phyloP scores from a whole-genome alignment of 2,888 invertebrate species.

The Ganaspis brasiliensis region DNA sequence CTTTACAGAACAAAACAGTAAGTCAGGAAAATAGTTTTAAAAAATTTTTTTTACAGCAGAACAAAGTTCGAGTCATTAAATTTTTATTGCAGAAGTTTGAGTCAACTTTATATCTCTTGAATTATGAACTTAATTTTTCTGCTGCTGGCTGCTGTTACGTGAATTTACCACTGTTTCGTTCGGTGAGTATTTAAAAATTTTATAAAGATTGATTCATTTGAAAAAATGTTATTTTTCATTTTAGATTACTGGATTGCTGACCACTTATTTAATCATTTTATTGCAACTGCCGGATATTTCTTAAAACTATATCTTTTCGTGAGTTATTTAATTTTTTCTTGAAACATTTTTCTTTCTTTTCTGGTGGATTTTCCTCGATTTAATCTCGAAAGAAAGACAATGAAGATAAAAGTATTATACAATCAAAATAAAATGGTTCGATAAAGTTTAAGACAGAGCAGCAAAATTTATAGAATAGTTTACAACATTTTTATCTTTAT shows the following conservation, averaged over 20 bases:
- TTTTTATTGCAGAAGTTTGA: slow-evolving; percentile 61
- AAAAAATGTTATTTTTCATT: slow-evolving; percentile 51
- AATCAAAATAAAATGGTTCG: background rate
- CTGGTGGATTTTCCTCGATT: no score
- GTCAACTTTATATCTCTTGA: slow-evolving; percentile 70
- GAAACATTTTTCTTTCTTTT: no score
- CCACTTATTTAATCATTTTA: slow-evolving; percentile 76
- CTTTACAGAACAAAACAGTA: slow-evolving; percentile 38
- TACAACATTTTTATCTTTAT: background rate
- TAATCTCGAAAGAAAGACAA: no score
- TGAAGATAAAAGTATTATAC: no score
- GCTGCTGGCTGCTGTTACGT: slow-evolving; percentile 76
- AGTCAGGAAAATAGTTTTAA: slow-evolving; percentile 37
- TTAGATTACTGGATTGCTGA: slow-evolving; percentile 70
- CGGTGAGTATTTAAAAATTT: slow-evolving; percentile 67
- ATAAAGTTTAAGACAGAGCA: background rate
- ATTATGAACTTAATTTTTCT: slow-evolving; percentile 72
- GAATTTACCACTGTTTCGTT: slow-evolving; percentile 70
- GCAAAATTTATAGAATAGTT: background rate
- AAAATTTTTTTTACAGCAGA: slow-evolving; percentile 35
- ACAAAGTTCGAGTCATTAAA: no score
- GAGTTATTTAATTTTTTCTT: background rate
- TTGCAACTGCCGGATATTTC: slow-evolving; percentile 69
- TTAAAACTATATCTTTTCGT: background rate
- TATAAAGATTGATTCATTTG: background rate